Percentiles rank a stretch among this genome's conserved stretches.
These are phyloP conservation scores for Yponomeuta sedellus DNA, from an alignment of 2,888 invertebrate species.

Conservation along the genomic window DNA sequence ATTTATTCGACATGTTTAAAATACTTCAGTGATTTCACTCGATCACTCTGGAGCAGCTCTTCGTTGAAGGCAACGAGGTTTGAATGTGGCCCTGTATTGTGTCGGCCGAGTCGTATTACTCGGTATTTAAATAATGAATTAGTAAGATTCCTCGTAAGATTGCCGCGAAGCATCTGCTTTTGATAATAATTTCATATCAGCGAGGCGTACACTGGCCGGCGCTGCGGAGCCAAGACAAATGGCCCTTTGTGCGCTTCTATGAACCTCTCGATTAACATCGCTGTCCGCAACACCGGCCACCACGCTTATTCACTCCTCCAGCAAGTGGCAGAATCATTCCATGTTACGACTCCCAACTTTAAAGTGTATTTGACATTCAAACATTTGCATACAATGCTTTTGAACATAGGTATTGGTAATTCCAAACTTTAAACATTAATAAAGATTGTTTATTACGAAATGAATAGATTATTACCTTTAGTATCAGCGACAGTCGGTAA, in stretches of 20 bases:
- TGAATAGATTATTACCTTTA: slow-evolving; percentile 1
- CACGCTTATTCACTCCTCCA: slow-evolving; percentile 37
- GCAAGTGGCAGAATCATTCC: slow-evolving; percentile 41
- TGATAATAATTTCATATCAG: slow-evolving; percentile 68
- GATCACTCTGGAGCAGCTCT: background rate
- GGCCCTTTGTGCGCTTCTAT: slow-evolving; percentile 64
- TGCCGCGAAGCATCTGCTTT: slow-evolving; percentile 52
- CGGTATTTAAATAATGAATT: background rate
- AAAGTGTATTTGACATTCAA: slow-evolving; percentile 11
- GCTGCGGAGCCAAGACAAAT: slow-evolving; percentile 43
- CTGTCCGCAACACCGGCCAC: slow-evolving; percentile 20
- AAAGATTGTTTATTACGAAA: slow-evolving; percentile 14
- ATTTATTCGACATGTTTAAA: slow-evolving; percentile 61
- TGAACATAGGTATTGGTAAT: slow-evolving; percentile 21
- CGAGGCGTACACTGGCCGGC: slow-evolving; percentile 44
- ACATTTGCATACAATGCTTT: slow-evolving; percentile 46
- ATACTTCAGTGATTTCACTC: slow-evolving; percentile 48
- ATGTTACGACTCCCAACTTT: slow-evolving; percentile 17
- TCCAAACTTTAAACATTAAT: slow-evolving; percentile 16
- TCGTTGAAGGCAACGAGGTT: background rate
- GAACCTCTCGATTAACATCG: slow-evolving; percentile 59
- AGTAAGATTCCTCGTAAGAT: slow-evolving; percentile 16
- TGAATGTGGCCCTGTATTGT: background rate
- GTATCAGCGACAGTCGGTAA: background rate
- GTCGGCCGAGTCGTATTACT: background rate